Conservation (phyloP, 2,113 vertebrate genomes). For the Pithys albifrons region DNA sequence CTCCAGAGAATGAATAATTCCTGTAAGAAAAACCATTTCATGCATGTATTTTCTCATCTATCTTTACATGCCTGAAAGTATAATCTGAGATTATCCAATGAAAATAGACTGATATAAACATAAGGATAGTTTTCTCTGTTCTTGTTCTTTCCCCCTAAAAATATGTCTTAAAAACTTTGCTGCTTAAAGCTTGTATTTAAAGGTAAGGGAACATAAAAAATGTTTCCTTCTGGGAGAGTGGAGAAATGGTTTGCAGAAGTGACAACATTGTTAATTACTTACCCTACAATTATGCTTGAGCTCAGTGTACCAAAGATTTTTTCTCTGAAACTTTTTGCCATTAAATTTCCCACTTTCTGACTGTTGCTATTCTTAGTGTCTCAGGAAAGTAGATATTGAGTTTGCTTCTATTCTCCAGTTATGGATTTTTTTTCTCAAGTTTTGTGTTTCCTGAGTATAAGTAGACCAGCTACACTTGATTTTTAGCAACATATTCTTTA, state of each 20-base stretch:
- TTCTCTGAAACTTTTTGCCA: not conserved
- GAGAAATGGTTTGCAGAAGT: not conserved
- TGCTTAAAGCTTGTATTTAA: not conserved
- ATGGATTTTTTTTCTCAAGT: not conserved
- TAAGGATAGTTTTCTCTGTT: not conserved
- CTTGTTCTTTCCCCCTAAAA: not conserved
- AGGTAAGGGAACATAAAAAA: not conserved
- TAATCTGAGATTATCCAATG: not conserved
- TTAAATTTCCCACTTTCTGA: not conserved
- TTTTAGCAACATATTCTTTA: not conserved
- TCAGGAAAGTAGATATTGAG: not conserved
- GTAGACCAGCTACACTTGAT: not conserved
- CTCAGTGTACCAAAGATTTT: fast-evolving
- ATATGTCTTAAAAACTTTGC: not conserved
- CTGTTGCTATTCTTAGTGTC: not conserved
- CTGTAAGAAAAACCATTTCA: not conserved
- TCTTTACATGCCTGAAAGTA: not conserved
- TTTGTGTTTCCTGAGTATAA: not conserved
- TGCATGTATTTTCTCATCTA: not conserved
- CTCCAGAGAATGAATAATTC: not conserved
- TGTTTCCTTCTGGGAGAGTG: not conserved
- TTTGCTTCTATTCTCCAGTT: not conserved
- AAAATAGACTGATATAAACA: not conserved
- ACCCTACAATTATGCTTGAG: not conserved
- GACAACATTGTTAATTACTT: not conserved